Conservation (phyloP, 1,140 invertebrate species). For the Drosophila subpulchrella region DNA sequence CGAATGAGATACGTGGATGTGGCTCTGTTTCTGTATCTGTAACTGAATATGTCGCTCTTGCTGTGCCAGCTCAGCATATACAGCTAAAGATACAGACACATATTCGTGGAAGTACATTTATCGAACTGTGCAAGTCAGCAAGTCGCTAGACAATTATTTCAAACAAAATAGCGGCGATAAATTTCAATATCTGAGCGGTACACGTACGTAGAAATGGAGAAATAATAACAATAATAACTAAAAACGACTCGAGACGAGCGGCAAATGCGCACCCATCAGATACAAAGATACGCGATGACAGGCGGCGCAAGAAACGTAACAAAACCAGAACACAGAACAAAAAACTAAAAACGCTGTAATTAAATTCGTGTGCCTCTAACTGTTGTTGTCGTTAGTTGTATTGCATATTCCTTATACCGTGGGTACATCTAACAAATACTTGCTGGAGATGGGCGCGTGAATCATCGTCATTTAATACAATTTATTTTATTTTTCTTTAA, state of each 20-base stretch:
- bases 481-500: too few species aligned
- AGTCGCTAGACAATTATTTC: conserved; percentile 70
- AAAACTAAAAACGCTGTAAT: conserved; percentile 61
- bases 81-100: conserved; percentile 34
- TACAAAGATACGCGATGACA: conserved; percentile 67
- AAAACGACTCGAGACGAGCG: conserved; percentile 51
- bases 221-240: conserved; percentile 82
- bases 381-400: conserved; percentile 42
- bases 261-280: conserved; percentile 64
- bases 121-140: conserved; percentile 59
- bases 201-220: conserved; percentile 73
- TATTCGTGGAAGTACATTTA: conserved; percentile 66
- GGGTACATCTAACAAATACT: conserved; percentile 44
- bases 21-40: conserved; percentile 18
- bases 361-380: conserved; percentile 65
- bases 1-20: conserved; percentile 55
- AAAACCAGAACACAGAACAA: conserved; percentile 31
- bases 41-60: conserved; percentile 12
- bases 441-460: conserved; percentile 12
- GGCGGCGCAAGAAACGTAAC: conserved; percentile 38
- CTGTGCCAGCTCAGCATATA: conserved; percentile 20
- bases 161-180: conserved; percentile 79
- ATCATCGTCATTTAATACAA: too few species aligned
- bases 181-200: conserved; percentile 74
- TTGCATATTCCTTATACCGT: conserved; percentile 45